phyloP scores from a whole-genome alignment of 1,140 invertebrate species.

The Lordiphosa collinella region DNA sequence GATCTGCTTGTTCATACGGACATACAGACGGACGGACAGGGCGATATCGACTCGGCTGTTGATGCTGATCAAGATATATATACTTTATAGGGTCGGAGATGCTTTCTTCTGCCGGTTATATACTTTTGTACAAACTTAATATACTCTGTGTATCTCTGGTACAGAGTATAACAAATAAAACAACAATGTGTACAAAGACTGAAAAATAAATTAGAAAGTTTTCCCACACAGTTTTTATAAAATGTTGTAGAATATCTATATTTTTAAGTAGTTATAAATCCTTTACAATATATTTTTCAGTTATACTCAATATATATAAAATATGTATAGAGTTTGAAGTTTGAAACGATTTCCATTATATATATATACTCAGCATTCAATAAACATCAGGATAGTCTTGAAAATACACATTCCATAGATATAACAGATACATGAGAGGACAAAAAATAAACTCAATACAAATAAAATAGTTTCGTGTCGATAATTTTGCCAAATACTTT shows the following conservation, averaged over 20 bases:
- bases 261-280: conserved; percentile 21
- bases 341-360: conserved; percentile 31
- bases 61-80: too few species aligned
- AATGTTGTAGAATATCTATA: not conserved
- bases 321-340: conserved; percentile 18
- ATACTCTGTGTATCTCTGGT: too few species aligned
- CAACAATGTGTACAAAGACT: too few species aligned
- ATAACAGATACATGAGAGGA: conserved; percentile 47
- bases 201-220: not conserved
- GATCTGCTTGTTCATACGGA: too few species aligned
- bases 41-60: too few species aligned
- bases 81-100: too few species aligned
- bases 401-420: conserved; percentile 31
- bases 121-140: too few species aligned
- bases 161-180: too few species aligned
- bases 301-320: conserved; percentile 11
- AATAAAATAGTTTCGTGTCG: conserved; percentile 27
- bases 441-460: conserved; percentile 8
- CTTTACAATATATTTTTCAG: conserved; percentile 8
- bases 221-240: not conserved
- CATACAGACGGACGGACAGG: too few species aligned
- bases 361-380: conserved; percentile 26
- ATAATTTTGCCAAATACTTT: conserved; percentile 37
- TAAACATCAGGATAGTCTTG: conserved; percentile 54
- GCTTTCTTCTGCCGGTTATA: too few species aligned